phyloP scores from a whole-genome alignment of 1,140 invertebrate species.

The Brachionus sp. region DNA sequence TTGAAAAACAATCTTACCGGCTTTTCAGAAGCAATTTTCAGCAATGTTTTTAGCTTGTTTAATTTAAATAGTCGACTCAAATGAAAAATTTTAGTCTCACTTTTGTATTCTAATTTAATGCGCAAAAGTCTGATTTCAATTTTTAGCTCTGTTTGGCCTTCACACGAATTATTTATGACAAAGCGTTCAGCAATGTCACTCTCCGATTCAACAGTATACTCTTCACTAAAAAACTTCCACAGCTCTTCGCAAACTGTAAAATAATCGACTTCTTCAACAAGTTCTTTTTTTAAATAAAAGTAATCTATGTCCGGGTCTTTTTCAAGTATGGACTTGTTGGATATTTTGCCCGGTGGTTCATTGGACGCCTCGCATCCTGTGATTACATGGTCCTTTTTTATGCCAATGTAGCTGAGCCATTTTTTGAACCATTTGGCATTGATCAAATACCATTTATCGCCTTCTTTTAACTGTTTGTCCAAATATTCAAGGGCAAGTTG shows the following conservation, averaged over 20 bases:
- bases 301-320: background rate
- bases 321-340: background rate
- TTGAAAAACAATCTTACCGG: background rate
- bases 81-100: background rate
- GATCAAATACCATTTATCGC: conserved; percentile 31
- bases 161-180: background rate
- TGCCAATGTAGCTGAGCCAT: background rate
- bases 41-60: background rate
- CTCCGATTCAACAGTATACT: background rate
- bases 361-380: background rate
- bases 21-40: background rate
- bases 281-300: background rate
- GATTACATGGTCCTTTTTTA: background rate
- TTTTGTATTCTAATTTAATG: background rate
- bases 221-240: background rate
- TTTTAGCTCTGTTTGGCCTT: background rate
- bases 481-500: conserved; percentile 25
- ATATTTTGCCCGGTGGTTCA: conserved; percentile 1
- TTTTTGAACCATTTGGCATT: conserved; percentile 18
- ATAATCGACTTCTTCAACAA: background rate
- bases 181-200: background rate
- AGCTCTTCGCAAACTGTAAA: conserved; percentile 9
- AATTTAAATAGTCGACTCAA: background rate
- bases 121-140: conserved; percentile 11
- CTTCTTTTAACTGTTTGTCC: background rate